These are phyloP conservation scores for Labroides dimidiatus DNA, from an alignment of 2,797 vertebrate species.

Conservation along the genomic window DNA sequence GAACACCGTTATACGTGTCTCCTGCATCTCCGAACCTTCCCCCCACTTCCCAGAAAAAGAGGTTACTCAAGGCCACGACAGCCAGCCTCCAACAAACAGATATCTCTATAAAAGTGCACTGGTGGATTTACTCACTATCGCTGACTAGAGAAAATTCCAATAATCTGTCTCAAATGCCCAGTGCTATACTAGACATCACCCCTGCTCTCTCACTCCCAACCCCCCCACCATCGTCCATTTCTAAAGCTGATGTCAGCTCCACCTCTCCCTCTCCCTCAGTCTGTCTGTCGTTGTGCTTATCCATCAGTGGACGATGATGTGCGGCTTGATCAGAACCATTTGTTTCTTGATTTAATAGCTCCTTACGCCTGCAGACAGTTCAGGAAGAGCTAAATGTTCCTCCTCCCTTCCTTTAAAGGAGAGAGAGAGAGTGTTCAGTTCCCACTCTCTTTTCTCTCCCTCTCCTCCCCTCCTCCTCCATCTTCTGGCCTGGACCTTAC, in stretches of 20 bases:
- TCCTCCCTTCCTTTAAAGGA: constrained; percentile 76
- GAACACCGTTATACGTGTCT: constrained; percentile 36
- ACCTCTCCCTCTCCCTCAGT: not conserved
- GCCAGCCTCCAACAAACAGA: constrained; percentile 43
- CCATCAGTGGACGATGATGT: constrained; percentile 64
- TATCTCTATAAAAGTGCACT: constrained; percentile 66
- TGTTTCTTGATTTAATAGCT: constrained; percentile 79
- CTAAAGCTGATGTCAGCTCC: constrained; percentile 56
- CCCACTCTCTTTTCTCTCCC: constrained; percentile 3
- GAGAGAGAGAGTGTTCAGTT: constrained; percentile 33
- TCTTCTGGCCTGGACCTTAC: constrained; percentile 59
- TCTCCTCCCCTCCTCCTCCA: constrained; percentile 13
- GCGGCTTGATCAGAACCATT: constrained; percentile 68
- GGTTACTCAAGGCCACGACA: constrained; percentile 44
- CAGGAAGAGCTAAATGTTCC: constrained; percentile 67
- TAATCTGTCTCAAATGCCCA: constrained; percentile 77
- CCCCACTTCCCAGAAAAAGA: constrained; percentile 37
- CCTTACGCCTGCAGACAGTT: constrained; percentile 63
- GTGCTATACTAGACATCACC: constrained; percentile 55
- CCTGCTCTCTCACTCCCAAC: constrained; percentile 28
- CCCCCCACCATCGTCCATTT: constrained; percentile 11
- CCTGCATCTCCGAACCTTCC: constrained; percentile 15
- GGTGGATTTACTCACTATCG: constrained; percentile 71
- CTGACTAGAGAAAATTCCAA: constrained; percentile 72
- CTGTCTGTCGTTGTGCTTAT: constrained; percentile 30